phyloP scores from a whole-genome alignment of 2,113 vertebrate species.

The Cryptomyrus ogoouensis region DNA sequence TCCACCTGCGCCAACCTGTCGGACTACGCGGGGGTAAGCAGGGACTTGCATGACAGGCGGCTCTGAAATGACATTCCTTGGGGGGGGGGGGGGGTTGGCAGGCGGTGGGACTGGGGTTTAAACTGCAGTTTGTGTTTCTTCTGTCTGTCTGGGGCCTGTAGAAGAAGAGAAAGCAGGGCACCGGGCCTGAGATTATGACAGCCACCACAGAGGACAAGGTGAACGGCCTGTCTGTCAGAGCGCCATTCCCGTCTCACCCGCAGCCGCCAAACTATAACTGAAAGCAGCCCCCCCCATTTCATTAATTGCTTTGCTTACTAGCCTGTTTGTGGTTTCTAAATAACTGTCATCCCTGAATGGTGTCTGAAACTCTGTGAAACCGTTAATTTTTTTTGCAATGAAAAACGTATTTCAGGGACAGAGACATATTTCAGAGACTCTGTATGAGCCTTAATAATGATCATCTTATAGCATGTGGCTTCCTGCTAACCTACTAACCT shows the following conservation, averaged over 20 bases:
- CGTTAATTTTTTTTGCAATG: background rate
- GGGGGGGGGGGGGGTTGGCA: too few relatives aligned
- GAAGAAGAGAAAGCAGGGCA: constrained; percentile 71
- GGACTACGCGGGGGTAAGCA: constrained; percentile 60
- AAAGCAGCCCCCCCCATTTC: background rate
- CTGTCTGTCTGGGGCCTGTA: constrained; percentile 35
- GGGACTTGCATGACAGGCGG: background rate
- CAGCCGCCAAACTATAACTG: background rate
- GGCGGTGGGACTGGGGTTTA: background rate
- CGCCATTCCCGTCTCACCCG: constrained; percentile 8
- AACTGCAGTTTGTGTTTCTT: constrained; percentile 16
- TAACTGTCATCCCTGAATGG: background rate
- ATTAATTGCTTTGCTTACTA: constrained; percentile 7
- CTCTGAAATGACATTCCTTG: background rate
- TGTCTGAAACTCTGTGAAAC: background rate
- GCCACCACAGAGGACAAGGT: constrained; percentile 51
- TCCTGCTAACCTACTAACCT: background rate
- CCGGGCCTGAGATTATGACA: constrained; percentile 37
- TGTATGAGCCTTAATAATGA: background rate
- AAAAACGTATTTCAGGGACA: background rate
- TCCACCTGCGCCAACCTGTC: constrained; percentile 34
- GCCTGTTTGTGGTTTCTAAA: background rate
- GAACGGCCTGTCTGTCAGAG: constrained; percentile 25
- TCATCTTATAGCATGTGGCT: background rate
- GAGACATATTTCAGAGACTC: background rate